Conservation (phyloP, 2,888 invertebrate species). For the Augochlorella aurata region DNA sequence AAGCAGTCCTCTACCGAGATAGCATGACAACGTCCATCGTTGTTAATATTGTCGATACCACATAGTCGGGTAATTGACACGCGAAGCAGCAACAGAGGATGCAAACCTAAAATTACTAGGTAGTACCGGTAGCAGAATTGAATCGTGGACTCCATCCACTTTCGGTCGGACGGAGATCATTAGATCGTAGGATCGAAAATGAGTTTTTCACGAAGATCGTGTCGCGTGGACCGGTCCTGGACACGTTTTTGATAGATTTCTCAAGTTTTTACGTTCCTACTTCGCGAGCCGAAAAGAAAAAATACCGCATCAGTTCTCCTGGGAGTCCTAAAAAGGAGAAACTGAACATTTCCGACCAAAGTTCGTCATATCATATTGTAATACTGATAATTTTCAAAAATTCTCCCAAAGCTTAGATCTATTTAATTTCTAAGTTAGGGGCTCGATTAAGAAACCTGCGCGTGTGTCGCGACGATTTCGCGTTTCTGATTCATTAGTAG, state of each 20-base stretch:
- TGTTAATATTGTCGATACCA: conserved; percentile 21
- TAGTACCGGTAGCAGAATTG: neutral
- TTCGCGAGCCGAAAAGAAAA: no score
- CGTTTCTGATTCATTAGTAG: conserved; percentile 34
- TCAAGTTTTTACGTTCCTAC: conserved; percentile 11
- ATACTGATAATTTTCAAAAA: conserved; percentile 54
- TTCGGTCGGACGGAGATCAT: neutral
- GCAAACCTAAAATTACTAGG: conserved; percentile 21
- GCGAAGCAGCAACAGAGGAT: conserved; percentile 45
- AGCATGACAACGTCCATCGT: conserved; percentile 26
- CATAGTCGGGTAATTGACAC: conserved; percentile 14
- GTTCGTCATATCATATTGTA: conserved; percentile 57
- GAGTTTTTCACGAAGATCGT: neutral
- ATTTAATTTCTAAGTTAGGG: conserved; percentile 53
- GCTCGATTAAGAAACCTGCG: conserved; percentile 56
- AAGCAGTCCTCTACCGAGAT: conserved; percentile 36
- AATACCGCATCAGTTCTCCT: neutral
- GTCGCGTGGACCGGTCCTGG: neutral
- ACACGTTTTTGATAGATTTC: conserved; percentile 3
- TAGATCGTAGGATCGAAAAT: neutral
- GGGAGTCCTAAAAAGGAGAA: conserved; percentile 11
- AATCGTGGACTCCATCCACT: neutral
- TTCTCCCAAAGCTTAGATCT: conserved; percentile 46
- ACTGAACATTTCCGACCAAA: conserved; percentile 61
- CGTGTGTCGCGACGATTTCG: conserved; percentile 37